phyloP scores from a whole-genome alignment of 2,797 vertebrate species.

The Menidia menidia region DNA sequence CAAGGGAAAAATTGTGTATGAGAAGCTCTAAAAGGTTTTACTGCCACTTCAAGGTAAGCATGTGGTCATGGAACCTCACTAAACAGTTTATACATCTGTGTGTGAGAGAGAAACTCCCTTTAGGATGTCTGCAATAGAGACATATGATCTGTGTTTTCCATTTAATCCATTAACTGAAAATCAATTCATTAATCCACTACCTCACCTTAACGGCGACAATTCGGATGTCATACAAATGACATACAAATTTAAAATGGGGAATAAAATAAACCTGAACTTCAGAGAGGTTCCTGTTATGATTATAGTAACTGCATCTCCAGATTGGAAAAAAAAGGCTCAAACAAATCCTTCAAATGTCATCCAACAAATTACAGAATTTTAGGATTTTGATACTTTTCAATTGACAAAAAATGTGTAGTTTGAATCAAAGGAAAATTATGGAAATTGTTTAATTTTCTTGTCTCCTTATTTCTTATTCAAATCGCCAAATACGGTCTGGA shows the following conservation, averaged over 20 bases:
- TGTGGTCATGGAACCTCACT: not conserved
- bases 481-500: conserved; percentile 12
- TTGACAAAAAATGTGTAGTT: not conserved
- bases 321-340: conserved; percentile 15
- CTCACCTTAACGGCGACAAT: conserved; percentile 8
- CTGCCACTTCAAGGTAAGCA: not conserved
- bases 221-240: not conserved
- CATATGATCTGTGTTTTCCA: conserved; percentile 18
- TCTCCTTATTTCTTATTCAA: conserved; percentile 1
- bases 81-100: conserved; percentile 4
- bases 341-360: conserved; percentile 8
- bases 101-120: not conserved
- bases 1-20: conserved; percentile 27
- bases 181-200: conserved; percentile 39
- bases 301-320: not conserved
- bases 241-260: not conserved
- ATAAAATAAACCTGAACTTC: not conserved
- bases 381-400: not conserved
- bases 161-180: conserved; percentile 39
- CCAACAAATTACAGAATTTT: not conserved
- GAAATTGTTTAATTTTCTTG: not conserved
- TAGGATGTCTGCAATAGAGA: conserved; percentile 32
- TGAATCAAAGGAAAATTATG: not conserved
- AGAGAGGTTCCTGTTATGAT: not conserved
- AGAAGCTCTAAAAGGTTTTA: not conserved